Percentiles rank a stretch among this genome's conserved stretches.
Conservation (phyloP, 2,113 vertebrate species). For the Etheostoma spectabile region DNA sequence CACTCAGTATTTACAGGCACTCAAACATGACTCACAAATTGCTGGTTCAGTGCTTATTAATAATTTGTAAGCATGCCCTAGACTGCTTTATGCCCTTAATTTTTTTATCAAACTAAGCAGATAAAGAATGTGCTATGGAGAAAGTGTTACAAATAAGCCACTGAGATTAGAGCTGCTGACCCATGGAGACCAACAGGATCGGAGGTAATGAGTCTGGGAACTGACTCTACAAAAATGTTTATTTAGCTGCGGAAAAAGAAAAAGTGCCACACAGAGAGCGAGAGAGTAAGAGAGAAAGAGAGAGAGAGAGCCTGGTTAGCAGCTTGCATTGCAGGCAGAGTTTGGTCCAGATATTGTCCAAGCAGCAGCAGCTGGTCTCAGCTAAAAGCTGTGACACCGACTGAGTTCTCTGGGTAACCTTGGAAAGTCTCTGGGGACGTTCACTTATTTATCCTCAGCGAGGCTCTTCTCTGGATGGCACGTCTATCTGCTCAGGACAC, state of each 20-base stretch:
- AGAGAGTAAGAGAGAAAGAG: too few species aligned
- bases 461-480: constrained; percentile 16
- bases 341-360: constrained; percentile 42
- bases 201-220: constrained; percentile 67
- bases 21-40: constrained; percentile 49
- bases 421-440: constrained; percentile 51
- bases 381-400: constrained; percentile 48
- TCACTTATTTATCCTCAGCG: constrained; percentile 53
- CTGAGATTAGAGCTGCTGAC: constrained; percentile 54
- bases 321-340: constrained; percentile 23
- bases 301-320: neutral
- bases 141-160: constrained; percentile 27
- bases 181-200: constrained; percentile 45
- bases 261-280: neutral
- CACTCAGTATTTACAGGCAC: constrained; percentile 34
- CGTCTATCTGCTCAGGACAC: constrained; percentile 6
- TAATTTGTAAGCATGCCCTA: constrained; percentile 29
- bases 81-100: constrained; percentile 5
- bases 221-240: constrained; percentile 56
- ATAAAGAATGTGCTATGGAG: constrained; percentile 13
- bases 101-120: constrained; percentile 3
- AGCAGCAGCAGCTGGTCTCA: constrained; percentile 58
- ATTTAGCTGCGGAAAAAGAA: constrained; percentile 57
- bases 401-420: constrained; percentile 61
- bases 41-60: constrained; percentile 40